Percentiles rank a stretch among this genome's conserved stretches.
Evolutionary conservation across 2,888 invertebrate species (phyloP).

Genomic region (Julus scandinavius): DNA sequence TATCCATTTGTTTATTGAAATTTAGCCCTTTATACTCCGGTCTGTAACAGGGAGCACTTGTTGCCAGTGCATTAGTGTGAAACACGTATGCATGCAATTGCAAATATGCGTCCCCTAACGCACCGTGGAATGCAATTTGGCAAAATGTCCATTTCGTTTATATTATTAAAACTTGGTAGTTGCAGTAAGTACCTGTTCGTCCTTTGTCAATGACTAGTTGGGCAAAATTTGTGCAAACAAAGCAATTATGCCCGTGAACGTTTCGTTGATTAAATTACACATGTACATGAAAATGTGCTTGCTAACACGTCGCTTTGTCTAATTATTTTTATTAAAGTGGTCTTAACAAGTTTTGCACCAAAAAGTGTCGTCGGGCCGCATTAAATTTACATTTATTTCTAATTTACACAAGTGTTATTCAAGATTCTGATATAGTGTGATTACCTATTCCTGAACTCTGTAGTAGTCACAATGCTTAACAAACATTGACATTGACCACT

Average conservation of each 20-base stretch:
- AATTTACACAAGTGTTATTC: too few relatives aligned
- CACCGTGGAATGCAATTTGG: neutral
- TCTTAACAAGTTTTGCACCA: neutral
- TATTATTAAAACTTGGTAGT: neutral
- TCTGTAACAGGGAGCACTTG: neutral
- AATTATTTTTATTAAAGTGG: neutral
- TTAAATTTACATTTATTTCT: neutral
- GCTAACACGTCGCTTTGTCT: neutral
- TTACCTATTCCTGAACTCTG: neutral
- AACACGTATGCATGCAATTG: neutral
- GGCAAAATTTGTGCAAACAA: neutral
- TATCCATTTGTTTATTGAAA: conserved; percentile 39
- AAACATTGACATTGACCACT: neutral
- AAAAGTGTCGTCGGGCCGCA: neutral
- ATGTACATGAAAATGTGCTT: neutral
- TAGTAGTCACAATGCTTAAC: neutral
- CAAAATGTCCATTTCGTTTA: neutral
- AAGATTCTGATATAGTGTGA: neutral
- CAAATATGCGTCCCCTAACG: neutral
- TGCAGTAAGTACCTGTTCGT: neutral
- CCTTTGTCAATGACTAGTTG: neutral
- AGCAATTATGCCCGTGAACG: neutral
- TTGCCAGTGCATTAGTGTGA: neutral
- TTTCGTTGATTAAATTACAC: neutral
- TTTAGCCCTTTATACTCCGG: neutral